Evolutionary conservation across 2,888 invertebrate genomes (phyloP).

Genomic region (Tipula confusa): DNA sequence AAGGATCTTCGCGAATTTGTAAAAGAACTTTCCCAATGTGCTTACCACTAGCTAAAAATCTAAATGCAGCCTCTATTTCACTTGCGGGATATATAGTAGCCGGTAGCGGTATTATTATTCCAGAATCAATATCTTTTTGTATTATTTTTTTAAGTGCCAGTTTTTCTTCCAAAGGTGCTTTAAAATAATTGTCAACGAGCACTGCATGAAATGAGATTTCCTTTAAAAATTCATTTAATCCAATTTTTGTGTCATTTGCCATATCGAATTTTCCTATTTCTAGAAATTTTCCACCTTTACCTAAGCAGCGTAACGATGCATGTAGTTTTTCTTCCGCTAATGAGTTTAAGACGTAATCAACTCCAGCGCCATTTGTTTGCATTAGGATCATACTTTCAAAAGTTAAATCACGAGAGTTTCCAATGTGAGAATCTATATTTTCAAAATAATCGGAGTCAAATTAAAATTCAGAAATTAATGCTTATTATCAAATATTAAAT

Average conservation of each 20-base stretch:
- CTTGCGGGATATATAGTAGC: slow-evolving; percentile 59
- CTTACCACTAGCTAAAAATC: slow-evolving; percentile 62
- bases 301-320: slow-evolving; percentile 62
- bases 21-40: slow-evolving; percentile 71
- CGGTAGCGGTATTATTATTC: slow-evolving; percentile 54
- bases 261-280: slow-evolving; percentile 86
- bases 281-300: slow-evolving; percentile 63
- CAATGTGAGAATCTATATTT: slow-evolving; percentile 56
- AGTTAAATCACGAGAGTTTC: slow-evolving; percentile 78
- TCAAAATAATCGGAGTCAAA: too few species aligned
- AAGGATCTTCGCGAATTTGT: slow-evolving; percentile 43
- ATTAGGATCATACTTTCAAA: slow-evolving; percentile 82
- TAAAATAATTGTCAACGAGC: slow-evolving; percentile 66
- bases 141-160: slow-evolving; percentile 42
- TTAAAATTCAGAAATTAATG: too few species aligned
- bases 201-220: slow-evolving; percentile 74
- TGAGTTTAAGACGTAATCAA: slow-evolving; percentile 88
- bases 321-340: slow-evolving; percentile 86
- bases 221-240: slow-evolving; percentile 63
- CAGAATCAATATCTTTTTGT: slow-evolving; percentile 36
- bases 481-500: too few species aligned
- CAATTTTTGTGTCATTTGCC: slow-evolving; percentile 59
- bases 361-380: slow-evolving; percentile 79
- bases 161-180: slow-evolving; percentile 39
- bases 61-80: slow-evolving; percentile 69